Percentiles rank a stretch among this genome's conserved stretches.
Evolutionary conservation across 2,113 vertebrate genomes (phyloP).

Genomic region (Leuciscus idus): DNA sequence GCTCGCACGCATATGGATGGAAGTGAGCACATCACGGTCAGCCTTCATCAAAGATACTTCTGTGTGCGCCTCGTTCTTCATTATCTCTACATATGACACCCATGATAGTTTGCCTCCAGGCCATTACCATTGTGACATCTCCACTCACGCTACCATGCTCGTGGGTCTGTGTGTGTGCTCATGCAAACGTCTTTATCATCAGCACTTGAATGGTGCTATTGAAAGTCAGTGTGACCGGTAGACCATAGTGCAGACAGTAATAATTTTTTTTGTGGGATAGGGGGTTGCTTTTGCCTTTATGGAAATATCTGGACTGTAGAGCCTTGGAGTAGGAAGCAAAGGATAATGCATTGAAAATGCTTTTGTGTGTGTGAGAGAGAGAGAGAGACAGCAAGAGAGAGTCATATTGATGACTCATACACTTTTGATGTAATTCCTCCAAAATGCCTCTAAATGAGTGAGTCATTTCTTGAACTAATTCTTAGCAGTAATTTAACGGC

Average conservation of each 20-base stretch:
- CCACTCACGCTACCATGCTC: not conserved
- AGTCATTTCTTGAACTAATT: constrained; percentile 5
- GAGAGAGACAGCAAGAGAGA: not conserved
- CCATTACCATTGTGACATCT: not conserved
- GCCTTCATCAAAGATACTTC: constrained; percentile 40
- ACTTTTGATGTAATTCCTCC: not conserved
- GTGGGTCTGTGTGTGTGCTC: not conserved
- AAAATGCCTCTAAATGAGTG: constrained; percentile 3
- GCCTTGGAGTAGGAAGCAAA: not conserved
- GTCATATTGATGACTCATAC: constrained; percentile 6
- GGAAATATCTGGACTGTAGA: not conserved
- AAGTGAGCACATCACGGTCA: constrained; percentile 7
- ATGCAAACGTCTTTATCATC: not conserved
- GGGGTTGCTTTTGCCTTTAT: not conserved
- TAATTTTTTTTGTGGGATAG: not conserved
- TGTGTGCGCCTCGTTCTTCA: constrained; percentile 34
- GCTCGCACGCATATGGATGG: not conserved
- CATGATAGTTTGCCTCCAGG: constrained; percentile 33
- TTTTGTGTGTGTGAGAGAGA: not conserved
- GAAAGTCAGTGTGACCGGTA: not conserved
- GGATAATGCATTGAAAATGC: not conserved
- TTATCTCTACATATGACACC: constrained; percentile 24
- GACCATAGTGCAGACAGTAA: not conserved
- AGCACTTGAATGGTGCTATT: constrained; percentile 14
- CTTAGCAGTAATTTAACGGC: constrained; percentile 17